Evolutionary conservation across 2,797 vertebrate genomes (phyloP).

Genomic region (Chelmon rostratus): DNA sequence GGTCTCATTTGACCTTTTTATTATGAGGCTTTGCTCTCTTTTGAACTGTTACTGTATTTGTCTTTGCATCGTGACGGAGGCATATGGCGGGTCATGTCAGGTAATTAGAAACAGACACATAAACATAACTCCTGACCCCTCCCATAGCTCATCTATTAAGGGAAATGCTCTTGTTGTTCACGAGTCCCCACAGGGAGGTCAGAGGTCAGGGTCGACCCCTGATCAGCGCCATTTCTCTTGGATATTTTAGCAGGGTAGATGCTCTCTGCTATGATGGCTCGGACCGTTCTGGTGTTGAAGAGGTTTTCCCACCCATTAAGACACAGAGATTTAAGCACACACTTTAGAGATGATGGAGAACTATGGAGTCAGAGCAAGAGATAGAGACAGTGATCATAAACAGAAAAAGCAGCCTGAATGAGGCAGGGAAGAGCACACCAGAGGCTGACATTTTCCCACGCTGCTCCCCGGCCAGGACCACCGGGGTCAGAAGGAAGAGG

Average conservation of each 20-base stretch:
- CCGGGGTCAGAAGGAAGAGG: slow-evolving; percentile 59
- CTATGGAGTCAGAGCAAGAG: not conserved
- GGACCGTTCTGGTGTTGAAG: not conserved
- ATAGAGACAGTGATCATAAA: slow-evolving; percentile 26
- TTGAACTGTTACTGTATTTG: not conserved
- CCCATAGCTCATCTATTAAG: not conserved
- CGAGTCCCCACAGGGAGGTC: slow-evolving; percentile 19
- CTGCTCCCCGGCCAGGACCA: slow-evolving; percentile 35
- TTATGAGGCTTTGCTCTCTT: not conserved
- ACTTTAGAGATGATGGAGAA: slow-evolving; percentile 12
- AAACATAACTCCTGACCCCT: not conserved
- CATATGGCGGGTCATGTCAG: not conserved
- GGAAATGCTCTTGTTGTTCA: slow-evolving; percentile 21
- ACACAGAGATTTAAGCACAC: slow-evolving; percentile 8
- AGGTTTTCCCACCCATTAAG: slow-evolving; percentile 8
- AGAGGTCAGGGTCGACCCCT: slow-evolving; percentile 16
- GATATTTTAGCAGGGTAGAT: not conserved
- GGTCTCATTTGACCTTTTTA: not conserved
- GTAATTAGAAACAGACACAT: slow-evolving; percentile 11
- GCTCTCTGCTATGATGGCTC: not conserved
- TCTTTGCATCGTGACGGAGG: not conserved
- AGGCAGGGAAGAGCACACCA: not conserved
- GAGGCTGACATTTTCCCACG: slow-evolving; percentile 76
- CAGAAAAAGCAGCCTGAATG: slow-evolving; percentile 14
- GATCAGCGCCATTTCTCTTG: not conserved